These are phyloP conservation scores for Rhodeus uyekii DNA, from an alignment of 2,797 vertebrate species.

Conservation along the genomic window DNA sequence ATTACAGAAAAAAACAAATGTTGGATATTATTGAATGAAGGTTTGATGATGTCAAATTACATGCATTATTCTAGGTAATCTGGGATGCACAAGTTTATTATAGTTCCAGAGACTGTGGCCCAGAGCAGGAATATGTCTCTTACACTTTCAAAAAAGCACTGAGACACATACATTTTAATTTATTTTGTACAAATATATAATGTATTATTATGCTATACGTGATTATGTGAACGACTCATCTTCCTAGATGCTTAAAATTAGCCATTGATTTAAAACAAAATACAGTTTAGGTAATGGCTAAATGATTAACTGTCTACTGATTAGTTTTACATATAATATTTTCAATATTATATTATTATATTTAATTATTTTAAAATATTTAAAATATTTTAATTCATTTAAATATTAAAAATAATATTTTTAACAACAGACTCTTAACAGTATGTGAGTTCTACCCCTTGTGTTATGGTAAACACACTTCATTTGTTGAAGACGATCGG, in stretches of 20 bases:
- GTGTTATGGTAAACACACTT: not conserved
- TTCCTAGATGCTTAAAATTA: no score
- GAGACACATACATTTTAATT: not conserved
- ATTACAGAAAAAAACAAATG: slow-evolving; percentile 13
- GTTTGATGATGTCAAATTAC: slow-evolving; percentile 23
- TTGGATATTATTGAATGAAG: not conserved
- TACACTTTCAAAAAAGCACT: not conserved
- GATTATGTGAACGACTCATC: no score
- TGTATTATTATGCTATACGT: not conserved
- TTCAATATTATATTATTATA: no score
- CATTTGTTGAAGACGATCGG: not conserved
- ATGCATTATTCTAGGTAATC: not conserved
- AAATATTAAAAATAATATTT: no score
- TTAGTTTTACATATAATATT: no score
- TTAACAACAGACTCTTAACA: no score
- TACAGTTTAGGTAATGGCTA: no score
- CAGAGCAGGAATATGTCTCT: not conserved
- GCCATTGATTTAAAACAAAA: no score
- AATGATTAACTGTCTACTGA: no score
- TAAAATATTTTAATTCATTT: no score
- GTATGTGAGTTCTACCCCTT: no score
- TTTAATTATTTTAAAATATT: no score
- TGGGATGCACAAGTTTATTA: slow-evolving; percentile 1
- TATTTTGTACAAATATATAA: not conserved
- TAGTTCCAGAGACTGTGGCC: not conserved